phyloP scores from a whole-genome alignment of 2,797 vertebrate species.

The Paguma larvata region DNA sequence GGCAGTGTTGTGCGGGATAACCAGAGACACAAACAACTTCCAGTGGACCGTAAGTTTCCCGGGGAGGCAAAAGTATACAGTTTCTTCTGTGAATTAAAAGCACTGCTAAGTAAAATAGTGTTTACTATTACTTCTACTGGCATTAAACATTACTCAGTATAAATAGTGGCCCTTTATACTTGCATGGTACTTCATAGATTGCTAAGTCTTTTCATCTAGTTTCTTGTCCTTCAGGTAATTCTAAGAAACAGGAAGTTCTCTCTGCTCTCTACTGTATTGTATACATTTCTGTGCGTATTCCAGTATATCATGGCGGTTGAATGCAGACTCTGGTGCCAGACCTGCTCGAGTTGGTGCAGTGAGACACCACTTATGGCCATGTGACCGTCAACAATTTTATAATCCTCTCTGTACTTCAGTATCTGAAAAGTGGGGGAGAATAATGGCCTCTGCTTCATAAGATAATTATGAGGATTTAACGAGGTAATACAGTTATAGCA shows the following conservation, averaged over 20 bases:
- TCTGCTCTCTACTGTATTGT: not conserved
- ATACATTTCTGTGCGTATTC: not conserved
- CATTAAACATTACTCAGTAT: not conserved
- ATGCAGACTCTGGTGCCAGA: not conserved
- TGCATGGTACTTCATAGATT: not conserved
- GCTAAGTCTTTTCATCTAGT: not conserved
- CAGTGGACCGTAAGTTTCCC: constrained; percentile 91
- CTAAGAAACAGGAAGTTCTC: not conserved
- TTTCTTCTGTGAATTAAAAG: not conserved
- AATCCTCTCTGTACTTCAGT: not conserved
- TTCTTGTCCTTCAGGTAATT: not conserved
- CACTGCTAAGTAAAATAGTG: not conserved
- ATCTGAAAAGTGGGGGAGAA: not conserved
- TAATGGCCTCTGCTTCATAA: not conserved
- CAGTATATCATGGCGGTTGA: not conserved
- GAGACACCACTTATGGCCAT: not conserved
- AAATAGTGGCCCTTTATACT: not conserved
- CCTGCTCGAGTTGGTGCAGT: not conserved
- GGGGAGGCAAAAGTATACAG: not conserved
- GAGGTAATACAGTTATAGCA: not conserved
- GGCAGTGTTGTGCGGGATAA: constrained; percentile 89
- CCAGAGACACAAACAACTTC: constrained; percentile 87
- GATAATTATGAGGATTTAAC: not conserved
- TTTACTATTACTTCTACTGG: not conserved
- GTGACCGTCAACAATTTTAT: not conserved